Evolutionary conservation across 2,113 vertebrate species (phyloP), one percentile per base, ranked within the genome.

Genomic region (Calonectris borealis): DNA sequence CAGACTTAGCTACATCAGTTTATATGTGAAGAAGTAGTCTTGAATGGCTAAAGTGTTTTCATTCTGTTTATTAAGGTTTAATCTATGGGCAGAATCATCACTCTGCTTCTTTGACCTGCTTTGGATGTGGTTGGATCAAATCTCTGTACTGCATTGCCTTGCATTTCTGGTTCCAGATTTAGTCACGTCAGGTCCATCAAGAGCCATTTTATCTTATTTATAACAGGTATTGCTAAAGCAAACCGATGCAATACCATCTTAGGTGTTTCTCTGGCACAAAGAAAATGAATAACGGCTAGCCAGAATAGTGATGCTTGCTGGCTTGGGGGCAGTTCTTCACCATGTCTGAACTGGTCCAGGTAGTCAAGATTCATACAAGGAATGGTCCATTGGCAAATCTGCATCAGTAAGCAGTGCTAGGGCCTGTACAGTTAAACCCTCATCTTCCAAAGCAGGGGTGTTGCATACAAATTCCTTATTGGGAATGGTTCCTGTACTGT

Each of bases 41-140:
- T 68, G 92, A 86, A 88, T 89, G 51, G 27, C 17, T 96, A 60
- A 90, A 97, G 71, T 40, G 51, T 70, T 97, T 93, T 90, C 89
- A 81, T 86, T 95, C 64, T 91, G 60, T 95, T 94, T 93, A 48
- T 62, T 96, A 93, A 97, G 38, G 60, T 97, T 96, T 96, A 93
- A 94, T 93, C 49, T 71, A 64, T 68, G 61, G 38, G 9, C 32
- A 71, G 42, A 83, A 86, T 55, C 31, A 48, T 11, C 15, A 5
- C 8, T 58, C 22, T 84, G 4, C 22, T 48, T 83, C 72, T 70
- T 68, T 81, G 65, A n/a, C 22, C 8, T 70, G 12, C 38, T 70
- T 83, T 90, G 51, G 16, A 14, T 73, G 24, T 73, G 34, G 2
- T 2, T 48, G 29, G 29, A 34, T 83, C 21, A 77, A 69, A 62